phyloP scores from a whole-genome alignment of 1,140 invertebrate genomes.

The Leptopilina clavipes region DNA sequence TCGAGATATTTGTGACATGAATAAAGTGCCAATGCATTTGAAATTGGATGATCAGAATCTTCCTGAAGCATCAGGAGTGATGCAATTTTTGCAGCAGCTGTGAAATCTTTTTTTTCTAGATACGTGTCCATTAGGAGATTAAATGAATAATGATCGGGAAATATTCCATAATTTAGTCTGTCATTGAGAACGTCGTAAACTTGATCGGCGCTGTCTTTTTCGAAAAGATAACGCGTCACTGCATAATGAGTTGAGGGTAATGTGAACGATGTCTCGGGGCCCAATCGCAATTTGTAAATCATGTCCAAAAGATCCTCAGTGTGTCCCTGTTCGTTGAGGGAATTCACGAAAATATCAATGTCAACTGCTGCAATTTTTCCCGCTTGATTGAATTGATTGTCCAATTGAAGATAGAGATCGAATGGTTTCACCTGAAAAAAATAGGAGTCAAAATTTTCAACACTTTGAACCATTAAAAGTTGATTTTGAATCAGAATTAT shows the following conservation, averaged over 20 bases:
- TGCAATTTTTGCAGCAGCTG: slow-evolving; percentile 85
- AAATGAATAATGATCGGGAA: slow-evolving; percentile 85
- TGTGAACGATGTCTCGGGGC: slow-evolving; percentile 80
- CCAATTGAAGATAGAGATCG: slow-evolving; percentile 1
- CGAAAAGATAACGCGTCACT: slow-evolving; percentile 81
- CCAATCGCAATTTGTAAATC: slow-evolving; percentile 81
- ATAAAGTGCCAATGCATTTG: slow-evolving; percentile 82
- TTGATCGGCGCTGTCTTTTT: slow-evolving; percentile 76
- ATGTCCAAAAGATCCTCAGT: slow-evolving; percentile 82
- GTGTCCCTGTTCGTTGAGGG: slow-evolving; percentile 70
- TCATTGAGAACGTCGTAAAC: slow-evolving; percentile 85
- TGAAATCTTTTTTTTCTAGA: slow-evolving; percentile 81
- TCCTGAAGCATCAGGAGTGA: slow-evolving; percentile 92
- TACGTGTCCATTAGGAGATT: slow-evolving; percentile 90
- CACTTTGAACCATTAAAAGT: no score
- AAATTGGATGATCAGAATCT: slow-evolving; percentile 84
- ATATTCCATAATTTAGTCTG: slow-evolving; percentile 91
- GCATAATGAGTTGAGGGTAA: slow-evolving; percentile 89
- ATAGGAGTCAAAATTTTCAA: not conserved
- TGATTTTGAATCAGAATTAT: no score
- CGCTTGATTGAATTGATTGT: not conserved
- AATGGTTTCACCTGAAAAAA: not conserved
- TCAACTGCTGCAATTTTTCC: slow-evolving; percentile 80
- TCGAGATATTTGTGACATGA: slow-evolving; percentile 85
- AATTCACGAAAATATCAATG: slow-evolving; percentile 84